Evolutionary conservation across 92 coral and sea anemone species (phyloP).

Genomic region (Desmophyllum pertusum): DNA sequence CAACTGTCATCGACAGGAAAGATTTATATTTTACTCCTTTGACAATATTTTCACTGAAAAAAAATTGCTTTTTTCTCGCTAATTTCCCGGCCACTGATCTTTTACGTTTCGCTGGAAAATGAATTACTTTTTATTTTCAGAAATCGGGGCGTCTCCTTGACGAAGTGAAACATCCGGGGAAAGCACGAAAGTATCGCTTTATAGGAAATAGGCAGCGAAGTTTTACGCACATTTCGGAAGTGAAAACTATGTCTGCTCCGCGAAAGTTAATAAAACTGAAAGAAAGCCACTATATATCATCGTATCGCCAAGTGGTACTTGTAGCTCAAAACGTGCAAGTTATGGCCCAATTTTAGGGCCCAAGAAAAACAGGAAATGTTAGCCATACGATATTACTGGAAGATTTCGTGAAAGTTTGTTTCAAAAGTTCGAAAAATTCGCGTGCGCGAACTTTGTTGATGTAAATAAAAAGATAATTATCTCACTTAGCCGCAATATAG

Average conservation of each 20-base stretch:
- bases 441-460: constrained; percentile 15
- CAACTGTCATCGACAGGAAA: constrained; percentile 42
- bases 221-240: constrained; percentile 29
- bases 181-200: not conserved
- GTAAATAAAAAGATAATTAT: constrained; percentile 26
- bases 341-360: not conserved
- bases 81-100: not conserved
- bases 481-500: constrained; percentile 12
- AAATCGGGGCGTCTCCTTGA: constrained; percentile 15
- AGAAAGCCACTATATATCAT: not conserved
- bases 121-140: not conserved
- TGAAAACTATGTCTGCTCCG: constrained; percentile 1
- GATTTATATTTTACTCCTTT: constrained; percentile 1
- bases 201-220: not conserved
- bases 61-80: not conserved
- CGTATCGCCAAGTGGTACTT: not conserved
- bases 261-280: not conserved
- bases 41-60: not conserved
- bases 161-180: constrained; percentile 29
- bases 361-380: not conserved
- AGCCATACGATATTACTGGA: not conserved
- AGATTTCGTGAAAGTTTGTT: not conserved
- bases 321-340: not conserved
- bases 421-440: constrained; percentile 3
- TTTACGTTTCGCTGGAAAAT: not conserved